These are phyloP conservation scores for Drosophila setifemur DNA, from an alignment of 1,140 invertebrate species.

Conservation along the genomic window DNA sequence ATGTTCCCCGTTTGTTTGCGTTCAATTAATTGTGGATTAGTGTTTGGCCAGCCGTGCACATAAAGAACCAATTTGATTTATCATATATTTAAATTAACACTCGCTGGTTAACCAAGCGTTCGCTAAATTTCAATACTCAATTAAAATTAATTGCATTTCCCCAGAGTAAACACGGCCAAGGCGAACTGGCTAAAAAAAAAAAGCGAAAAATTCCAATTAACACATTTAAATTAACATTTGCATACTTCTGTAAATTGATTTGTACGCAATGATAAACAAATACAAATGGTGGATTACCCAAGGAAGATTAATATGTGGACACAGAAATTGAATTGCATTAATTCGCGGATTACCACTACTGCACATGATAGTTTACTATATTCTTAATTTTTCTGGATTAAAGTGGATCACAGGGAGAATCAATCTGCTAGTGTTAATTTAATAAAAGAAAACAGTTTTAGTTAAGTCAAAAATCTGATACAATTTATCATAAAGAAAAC, in stretches of 20 bases:
- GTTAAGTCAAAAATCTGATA: too few species aligned
- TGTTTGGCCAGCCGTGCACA: conserved; percentile 4
- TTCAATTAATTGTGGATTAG: conserved; percentile 50
- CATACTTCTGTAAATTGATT: not conserved
- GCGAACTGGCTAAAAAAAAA: conserved; percentile 3
- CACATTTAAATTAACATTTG: conserved; percentile 15
- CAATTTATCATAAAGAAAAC: too few species aligned
- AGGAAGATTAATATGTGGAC: too few species aligned
- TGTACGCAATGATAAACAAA: conserved; percentile 4
- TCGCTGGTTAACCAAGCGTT: conserved; percentile 36
- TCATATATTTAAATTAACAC: conserved; percentile 42
- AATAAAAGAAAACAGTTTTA: too few species aligned
- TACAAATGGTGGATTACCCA: too few species aligned
- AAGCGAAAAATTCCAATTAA: conserved; percentile 29
- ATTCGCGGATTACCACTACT: too few species aligned
- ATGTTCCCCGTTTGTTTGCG: conserved; percentile 38
- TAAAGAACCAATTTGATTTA: conserved; percentile 33
- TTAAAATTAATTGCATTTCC: conserved; percentile 48
- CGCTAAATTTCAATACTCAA: conserved; percentile 40
- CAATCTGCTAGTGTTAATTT: too few species aligned
- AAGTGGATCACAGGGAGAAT: too few species aligned
- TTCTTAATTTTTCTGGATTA: too few species aligned
- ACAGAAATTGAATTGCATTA: too few species aligned
- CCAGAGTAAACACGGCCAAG: conserved; percentile 24
- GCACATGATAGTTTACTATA: too few species aligned